These are phyloP conservation scores for Calliopsis andreniformis DNA, from an alignment of 1,140 invertebrate species.

Conservation along the genomic window DNA sequence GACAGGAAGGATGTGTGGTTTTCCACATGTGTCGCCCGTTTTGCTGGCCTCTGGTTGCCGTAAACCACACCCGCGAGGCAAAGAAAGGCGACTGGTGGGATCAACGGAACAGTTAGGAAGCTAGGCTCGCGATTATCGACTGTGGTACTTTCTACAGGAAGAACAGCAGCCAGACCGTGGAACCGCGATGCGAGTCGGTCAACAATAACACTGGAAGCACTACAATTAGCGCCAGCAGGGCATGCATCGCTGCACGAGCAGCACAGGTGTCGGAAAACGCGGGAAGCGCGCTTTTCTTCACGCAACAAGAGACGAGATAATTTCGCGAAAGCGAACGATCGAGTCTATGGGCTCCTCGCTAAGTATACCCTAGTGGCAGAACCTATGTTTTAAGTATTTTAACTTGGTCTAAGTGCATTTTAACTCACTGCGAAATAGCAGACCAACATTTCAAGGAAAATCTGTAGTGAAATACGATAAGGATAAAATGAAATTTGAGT, in stretches of 20 bases:
- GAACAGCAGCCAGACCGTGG: not conserved
- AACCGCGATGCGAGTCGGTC: constrained; percentile 3
- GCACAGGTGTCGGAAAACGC: constrained; percentile 18
- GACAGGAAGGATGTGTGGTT: constrained; percentile 73
- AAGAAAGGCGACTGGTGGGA: constrained; percentile 18
- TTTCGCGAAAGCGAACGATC: constrained; percentile 24
- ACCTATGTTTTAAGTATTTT: too few species aligned
- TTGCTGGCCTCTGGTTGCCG: not conserved
- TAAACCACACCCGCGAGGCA: constrained; percentile 17
- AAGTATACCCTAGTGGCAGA: too few species aligned
- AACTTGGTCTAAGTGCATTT: too few species aligned
- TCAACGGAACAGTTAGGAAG: constrained; percentile 2
- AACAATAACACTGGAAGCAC: constrained; percentile 7
- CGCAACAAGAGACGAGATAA: constrained; percentile 11
- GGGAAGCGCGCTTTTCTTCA: not conserved
- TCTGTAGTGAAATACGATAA: too few species aligned
- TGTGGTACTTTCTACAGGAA: constrained; percentile 1
- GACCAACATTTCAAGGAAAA: too few species aligned
- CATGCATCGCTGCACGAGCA: not conserved
- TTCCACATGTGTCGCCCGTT: constrained; percentile 64
- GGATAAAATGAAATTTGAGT: too few species aligned
- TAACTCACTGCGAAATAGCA: too few species aligned
- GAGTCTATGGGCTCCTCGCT: too few species aligned
- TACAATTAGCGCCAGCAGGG: not conserved
- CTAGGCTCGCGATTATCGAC: not conserved